A percentile compares a stretch with the other conserved stretches of the same genome.
phyloP scores from a whole-genome alignment of 2,888 invertebrate genomes.

The Notodonta dromedarius region DNA sequence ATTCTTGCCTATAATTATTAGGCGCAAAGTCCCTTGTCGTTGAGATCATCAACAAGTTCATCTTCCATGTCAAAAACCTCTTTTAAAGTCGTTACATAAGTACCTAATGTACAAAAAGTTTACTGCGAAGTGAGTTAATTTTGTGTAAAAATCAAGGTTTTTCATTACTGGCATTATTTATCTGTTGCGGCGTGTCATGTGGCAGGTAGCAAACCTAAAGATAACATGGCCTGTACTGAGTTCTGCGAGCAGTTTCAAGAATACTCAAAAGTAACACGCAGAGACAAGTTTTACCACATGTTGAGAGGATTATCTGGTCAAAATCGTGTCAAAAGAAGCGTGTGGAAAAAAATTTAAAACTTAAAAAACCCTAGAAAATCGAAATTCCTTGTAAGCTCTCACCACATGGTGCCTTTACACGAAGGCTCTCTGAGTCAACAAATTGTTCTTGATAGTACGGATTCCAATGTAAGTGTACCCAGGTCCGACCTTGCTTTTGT shows the following conservation, averaged over 20 bases:
- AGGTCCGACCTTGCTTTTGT: constrained; percentile 37
- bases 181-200: background rate
- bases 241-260: background rate
- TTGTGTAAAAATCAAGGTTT: background rate
- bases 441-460: constrained; percentile 24
- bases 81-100: no score
- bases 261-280: background rate
- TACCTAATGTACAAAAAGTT: no score
- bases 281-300: background rate
- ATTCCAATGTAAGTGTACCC: constrained; percentile 33
- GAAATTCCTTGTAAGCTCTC: background rate
- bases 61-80: no score
- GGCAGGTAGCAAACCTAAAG: background rate
- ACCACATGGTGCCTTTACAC: constrained; percentile 12
- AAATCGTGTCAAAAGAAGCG: no score
- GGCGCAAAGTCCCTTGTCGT: no score
- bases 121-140: no score
- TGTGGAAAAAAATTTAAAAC: no score
- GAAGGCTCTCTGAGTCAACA: constrained; percentile 18
- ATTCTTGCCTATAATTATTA: no score
- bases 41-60: no score
- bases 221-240: background rate
- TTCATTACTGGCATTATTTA: background rate
- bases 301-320: background rate
- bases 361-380: no score